phyloP scores from a whole-genome alignment of 2,888 invertebrate genomes.

The Prenolepis imparis region DNA sequence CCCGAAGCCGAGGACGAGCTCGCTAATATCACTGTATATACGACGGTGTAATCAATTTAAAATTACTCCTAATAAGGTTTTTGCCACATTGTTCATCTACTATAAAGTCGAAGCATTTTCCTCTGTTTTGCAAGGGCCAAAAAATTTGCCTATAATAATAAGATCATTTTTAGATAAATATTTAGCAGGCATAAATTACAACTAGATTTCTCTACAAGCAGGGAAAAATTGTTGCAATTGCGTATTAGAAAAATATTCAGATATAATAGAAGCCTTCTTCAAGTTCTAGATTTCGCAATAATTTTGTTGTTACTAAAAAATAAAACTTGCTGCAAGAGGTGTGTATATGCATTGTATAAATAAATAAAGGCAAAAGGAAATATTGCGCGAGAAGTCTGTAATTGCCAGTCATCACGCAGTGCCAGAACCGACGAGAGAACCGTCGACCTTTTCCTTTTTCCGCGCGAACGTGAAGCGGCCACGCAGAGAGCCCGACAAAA shows the following conservation, averaged over 20 bases:
- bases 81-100: constrained; percentile 20
- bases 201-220: neutral
- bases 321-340: constrained; percentile 9
- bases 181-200: neutral
- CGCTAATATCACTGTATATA: constrained; percentile 63
- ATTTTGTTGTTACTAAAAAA: neutral
- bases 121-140: neutral
- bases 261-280: neutral
- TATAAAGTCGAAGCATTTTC: neutral
- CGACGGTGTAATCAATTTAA: constrained; percentile 55
- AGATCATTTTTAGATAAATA: neutral
- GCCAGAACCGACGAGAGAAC: constrained; percentile 57
- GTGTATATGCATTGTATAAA: constrained; percentile 30
- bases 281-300: neutral
- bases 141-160: too few relatives aligned
- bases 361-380: constrained; percentile 20
- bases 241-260: neutral
- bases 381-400: constrained; percentile 53
- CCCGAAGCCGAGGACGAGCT: constrained; percentile 51
- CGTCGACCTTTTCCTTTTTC: constrained; percentile 36
- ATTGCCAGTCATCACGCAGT: constrained; percentile 64
- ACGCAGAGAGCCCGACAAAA: constrained; percentile 42
- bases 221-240: neutral
- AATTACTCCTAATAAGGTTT: constrained; percentile 64
- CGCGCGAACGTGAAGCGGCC: constrained; percentile 25